phyloP scores from a whole-genome alignment of 2,113 vertebrate genomes.

The Rhegmatorhina hoffmannsi region DNA sequence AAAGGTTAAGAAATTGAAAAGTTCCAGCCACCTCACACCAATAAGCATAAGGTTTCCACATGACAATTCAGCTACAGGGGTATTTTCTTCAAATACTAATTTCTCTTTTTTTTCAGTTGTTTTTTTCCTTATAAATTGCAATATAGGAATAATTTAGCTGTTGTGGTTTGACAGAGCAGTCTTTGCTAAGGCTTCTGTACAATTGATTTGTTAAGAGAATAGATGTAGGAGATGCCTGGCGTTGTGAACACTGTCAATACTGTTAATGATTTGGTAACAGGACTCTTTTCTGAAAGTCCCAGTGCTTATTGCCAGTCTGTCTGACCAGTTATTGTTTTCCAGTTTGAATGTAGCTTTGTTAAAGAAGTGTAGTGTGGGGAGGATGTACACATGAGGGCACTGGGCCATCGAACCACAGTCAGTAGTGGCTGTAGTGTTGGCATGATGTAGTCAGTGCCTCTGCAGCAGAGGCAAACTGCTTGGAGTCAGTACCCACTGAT shows the following conservation, averaged over 20 bases:
- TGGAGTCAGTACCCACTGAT: background rate
- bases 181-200: background rate
- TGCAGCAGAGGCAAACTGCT: background rate
- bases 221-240: background rate
- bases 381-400: background rate
- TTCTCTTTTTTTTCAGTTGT: background rate
- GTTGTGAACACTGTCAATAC: background rate
- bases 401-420: background rate
- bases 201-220: constrained; percentile 1
- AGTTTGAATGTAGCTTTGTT: background rate
- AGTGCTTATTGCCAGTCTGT: background rate
- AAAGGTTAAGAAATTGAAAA: background rate
- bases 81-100: background rate
- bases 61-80: background rate
- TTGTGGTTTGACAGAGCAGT: background rate
- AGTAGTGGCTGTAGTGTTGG: background rate
- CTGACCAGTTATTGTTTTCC: background rate
- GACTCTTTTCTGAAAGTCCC: background rate
- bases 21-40: background rate
- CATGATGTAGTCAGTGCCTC: background rate
- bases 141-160: background rate
- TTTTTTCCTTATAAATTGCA: background rate
- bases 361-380: background rate
- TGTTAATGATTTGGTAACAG: background rate
- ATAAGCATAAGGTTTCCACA: background rate